A percentile compares a stretch with the other conserved stretches of the same genome.
phyloP scores from a whole-genome alignment of 2,797 vertebrate species.

The Schizopygopsis malacanthus region DNA sequence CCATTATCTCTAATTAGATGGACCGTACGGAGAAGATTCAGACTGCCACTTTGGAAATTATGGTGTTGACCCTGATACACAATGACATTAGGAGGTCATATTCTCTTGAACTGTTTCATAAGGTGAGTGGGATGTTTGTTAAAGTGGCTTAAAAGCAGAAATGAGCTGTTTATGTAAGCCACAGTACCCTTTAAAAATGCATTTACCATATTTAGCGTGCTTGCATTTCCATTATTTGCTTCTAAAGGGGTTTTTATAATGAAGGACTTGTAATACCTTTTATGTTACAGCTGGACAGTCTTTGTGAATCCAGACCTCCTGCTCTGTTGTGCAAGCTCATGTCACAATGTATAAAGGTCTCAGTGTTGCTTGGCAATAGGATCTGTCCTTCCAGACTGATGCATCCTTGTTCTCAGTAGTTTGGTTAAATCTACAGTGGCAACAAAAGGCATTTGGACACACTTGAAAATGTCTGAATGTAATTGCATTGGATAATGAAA shows the following conservation, averaged over 20 bases:
- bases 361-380: conserved; percentile 33
- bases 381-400: neutral
- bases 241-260: neutral
- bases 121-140: conserved; percentile 36
- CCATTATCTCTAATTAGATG: conserved; percentile 71
- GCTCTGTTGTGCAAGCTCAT: neutral
- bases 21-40: conserved; percentile 63
- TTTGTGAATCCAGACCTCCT: conserved; percentile 1
- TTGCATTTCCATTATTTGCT: neutral
- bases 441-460: neutral
- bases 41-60: conserved; percentile 68
- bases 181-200: neutral
- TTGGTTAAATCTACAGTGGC: conserved; percentile 3
- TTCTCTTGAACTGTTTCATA: conserved; percentile 51
- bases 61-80: conserved; percentile 67
- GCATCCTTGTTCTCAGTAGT: neutral
- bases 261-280: neutral
- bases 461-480: neutral
- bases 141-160: neutral
- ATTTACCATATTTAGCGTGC: neutral
- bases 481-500: neutral
- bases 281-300: neutral
- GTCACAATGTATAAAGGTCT: conserved; percentile 20
- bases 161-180: conserved; percentile 24
- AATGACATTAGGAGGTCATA: conserved; percentile 65